Conservation (phyloP, 2,888 invertebrate genomes). For the Pristionchus fissidentatus region DNA sequence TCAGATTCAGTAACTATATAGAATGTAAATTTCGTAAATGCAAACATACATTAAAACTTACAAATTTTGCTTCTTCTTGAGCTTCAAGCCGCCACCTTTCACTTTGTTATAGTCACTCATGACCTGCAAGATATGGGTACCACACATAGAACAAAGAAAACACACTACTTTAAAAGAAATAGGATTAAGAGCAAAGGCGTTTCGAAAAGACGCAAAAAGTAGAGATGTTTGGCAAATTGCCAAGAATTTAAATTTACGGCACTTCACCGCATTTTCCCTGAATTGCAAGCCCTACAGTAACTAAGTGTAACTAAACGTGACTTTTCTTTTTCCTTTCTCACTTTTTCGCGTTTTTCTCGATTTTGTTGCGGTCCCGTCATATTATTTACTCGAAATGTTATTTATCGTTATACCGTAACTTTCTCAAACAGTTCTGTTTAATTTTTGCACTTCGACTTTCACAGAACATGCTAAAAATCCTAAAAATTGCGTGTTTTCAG, state of each 20-base stretch:
- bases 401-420: not conserved
- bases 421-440: not conserved
- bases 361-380: not conserved
- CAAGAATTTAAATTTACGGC: not conserved
- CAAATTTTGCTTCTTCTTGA: constrained; percentile 71
- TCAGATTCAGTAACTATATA: no score
- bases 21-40: not conserved
- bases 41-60: constrained; percentile 55
- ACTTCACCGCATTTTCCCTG: not conserved
- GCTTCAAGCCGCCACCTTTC: constrained; percentile 69
- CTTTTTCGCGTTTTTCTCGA: not conserved
- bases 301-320: not conserved
- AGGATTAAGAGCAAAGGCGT: not conserved
- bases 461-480: not conserved
- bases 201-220: not conserved
- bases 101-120: constrained; percentile 62
- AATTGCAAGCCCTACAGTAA: not conserved
- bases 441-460: not conserved
- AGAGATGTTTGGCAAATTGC: not conserved
- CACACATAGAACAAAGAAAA: not conserved
- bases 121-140: not conserved
- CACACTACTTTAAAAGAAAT: not conserved
- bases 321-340: constrained; percentile 48
- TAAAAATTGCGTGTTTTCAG: constrained; percentile 54
- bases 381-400: no score